These are phyloP conservation scores for Prinia subflava DNA, from an alignment of 2,113 vertebrate genomes.

Conservation along the genomic window DNA sequence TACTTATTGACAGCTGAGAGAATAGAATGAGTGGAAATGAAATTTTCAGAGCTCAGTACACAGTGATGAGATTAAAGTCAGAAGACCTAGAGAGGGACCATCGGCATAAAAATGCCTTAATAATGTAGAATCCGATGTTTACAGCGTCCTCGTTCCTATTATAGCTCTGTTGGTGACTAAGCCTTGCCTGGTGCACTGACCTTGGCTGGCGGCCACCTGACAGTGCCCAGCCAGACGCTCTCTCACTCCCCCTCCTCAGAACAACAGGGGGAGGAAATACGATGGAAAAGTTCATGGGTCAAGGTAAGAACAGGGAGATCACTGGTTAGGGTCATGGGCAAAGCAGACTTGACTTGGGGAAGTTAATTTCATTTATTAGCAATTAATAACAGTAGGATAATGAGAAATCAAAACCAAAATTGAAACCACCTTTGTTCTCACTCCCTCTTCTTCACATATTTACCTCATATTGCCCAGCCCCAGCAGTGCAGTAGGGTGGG, in stretches of 20 bases:
- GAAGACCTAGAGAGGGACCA: not conserved
- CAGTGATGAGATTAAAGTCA: not conserved
- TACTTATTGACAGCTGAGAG: not conserved
- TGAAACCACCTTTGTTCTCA: not conserved
- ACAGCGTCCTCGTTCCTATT: not conserved
- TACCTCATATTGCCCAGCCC: not conserved
- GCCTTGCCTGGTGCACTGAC: not conserved
- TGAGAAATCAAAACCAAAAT: not conserved
- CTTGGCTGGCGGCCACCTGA: not conserved
- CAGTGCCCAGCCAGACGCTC: not conserved
- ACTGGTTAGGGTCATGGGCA: not conserved
- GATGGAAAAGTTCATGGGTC: not conserved
- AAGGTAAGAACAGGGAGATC: not conserved
- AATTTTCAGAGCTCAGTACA: slow-evolving; percentile 1
- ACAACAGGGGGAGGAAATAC: not conserved
- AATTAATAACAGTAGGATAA: not conserved
- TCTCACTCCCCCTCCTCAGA: not conserved
- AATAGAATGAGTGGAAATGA: not conserved
- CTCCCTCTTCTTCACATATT: not conserved
- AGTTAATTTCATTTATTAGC: not conserved
- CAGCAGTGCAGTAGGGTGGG: not conserved
- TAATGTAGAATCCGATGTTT: not conserved
- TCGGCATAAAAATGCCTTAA: not conserved
- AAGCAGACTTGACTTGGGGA: not conserved
- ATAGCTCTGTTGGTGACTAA: not conserved